Evolutionary conservation across 2,113 vertebrate species (phyloP), one percentile per base, ranked within the genome.

Genomic region (Oophaga pumilio): DNA sequence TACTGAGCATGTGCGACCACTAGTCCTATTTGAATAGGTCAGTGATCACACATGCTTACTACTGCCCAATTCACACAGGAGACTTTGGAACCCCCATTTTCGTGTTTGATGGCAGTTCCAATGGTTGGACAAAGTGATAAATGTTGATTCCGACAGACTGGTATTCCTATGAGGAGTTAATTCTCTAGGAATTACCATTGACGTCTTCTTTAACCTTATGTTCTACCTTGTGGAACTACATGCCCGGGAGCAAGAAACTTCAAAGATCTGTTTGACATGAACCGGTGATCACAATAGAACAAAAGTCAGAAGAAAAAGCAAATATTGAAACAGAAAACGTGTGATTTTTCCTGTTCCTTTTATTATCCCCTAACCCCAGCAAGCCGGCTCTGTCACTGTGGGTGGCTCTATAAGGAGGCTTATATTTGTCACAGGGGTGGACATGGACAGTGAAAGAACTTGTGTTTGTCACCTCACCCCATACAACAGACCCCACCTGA

Each of bases 251-350:
- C 28, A 33, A 26, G 26, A 78, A 5, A 56, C 52, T 57, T 57
- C 52, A 8, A 56, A 56, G 76, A 57, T 43, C 15, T 73, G 69
- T 20, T 73, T 33, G 33, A 43, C 68, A 33, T 71, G 13, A 33
- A 33, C 33, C 28, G 20, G 22, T 56, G n/a, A 53, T 43, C 8
- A 71, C 82, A 52, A 52, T 53, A 24, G 43, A 84, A 56, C 62
- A 71, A 69, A 69, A 26, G 22, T 53, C n/a, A 68, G 33, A 53
- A 24, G 62, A 49, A 84, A 84, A 84, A 24, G 28, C 50, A 84
- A 84, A 84, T 84, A 84, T 84, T 84, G 49, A 43, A 84, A 84
- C 59, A 64, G 59, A 66, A 33, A 64, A 14, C 50, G 53, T 53
- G n/a, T 53, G 49, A 78, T 24, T 78, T 24, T 52, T 49, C 52